Evolutionary conservation across 2,888 invertebrate species (phyloP).

Genomic region (Pammene fasciana): DNA sequence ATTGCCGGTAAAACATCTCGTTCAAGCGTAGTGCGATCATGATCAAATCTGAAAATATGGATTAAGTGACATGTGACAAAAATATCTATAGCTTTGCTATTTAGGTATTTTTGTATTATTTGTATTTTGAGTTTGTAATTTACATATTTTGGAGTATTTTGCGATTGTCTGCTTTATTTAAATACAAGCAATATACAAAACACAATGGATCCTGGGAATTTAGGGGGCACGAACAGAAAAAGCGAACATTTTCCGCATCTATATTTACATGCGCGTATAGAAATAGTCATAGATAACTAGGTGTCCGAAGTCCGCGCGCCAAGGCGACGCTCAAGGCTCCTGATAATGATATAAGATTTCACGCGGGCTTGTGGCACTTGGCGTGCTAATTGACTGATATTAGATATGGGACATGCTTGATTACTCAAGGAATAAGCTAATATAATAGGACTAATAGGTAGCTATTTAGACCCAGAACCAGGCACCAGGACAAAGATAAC

Average conservation of each 20-base stretch:
- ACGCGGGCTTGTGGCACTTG: slow-evolving; percentile 12
- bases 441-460: slow-evolving; percentile 4
- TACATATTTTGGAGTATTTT: no score
- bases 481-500: no score
- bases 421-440: background rate
- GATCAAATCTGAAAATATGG: no score
- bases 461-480: background rate
- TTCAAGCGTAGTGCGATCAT: no score
- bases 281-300: slow-evolving; percentile 43
- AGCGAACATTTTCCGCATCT: background rate
- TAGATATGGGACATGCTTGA: background rate
- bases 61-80: no score
- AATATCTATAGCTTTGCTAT: no score
- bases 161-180: no score
- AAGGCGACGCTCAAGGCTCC: slow-evolving; percentile 42
- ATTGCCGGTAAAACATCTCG: no score
- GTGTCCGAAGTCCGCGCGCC: slow-evolving; percentile 45
- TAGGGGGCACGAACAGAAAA: background rate
- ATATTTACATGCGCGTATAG: slow-evolving; percentile 22
- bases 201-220: background rate
- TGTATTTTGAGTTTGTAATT: no score
- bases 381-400: slow-evolving; percentile 16
- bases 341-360: slow-evolving; percentile 39
- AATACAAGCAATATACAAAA: no score
- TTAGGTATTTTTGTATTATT: no score